These are phyloP conservation scores for Drosophila sordidula DNA, from an alignment of 2,888 invertebrate genomes.

Conservation along the genomic window DNA sequence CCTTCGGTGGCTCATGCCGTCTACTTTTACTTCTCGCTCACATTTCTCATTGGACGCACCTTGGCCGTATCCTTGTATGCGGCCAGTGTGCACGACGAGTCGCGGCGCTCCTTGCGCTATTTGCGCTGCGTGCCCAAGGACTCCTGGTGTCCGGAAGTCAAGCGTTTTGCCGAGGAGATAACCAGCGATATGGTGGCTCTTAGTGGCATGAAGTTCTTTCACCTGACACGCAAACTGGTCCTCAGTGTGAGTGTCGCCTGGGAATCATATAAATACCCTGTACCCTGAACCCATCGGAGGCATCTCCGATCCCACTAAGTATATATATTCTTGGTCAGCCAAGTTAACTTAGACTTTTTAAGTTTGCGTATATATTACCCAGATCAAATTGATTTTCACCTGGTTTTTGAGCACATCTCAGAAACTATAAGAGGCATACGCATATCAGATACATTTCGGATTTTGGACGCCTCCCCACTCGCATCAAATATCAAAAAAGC, in stretches of 20 bases:
- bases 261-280: neutral
- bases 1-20: conserved; percentile 84
- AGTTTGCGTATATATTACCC: too few species aligned
- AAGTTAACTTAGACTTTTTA: too few species aligned
- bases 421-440: too few species aligned
- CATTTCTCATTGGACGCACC: conserved; percentile 86
- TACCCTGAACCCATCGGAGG: too few species aligned
- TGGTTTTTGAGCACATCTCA: too few species aligned
- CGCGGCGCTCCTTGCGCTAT: conserved; percentile 84
- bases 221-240: conserved; percentile 83
- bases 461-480: too few species aligned
- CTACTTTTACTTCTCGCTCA: conserved; percentile 87
- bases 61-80: conserved; percentile 87
- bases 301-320: too few species aligned
- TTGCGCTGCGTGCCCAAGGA: conserved; percentile 85
- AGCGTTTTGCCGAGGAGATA: conserved; percentile 83
- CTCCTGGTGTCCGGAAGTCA: conserved; percentile 85
- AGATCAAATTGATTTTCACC: too few species aligned
- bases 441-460: too few species aligned
- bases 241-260: conserved; percentile 74
- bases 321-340: too few species aligned
- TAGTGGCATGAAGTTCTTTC: conserved; percentile 84
- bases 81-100: conserved; percentile 87
- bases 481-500: too few species aligned
- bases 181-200: conserved; percentile 83